Evolutionary conservation across 2,797 vertebrate genomes (phyloP).

Genomic region (Eidolon dupreanum): DNA sequence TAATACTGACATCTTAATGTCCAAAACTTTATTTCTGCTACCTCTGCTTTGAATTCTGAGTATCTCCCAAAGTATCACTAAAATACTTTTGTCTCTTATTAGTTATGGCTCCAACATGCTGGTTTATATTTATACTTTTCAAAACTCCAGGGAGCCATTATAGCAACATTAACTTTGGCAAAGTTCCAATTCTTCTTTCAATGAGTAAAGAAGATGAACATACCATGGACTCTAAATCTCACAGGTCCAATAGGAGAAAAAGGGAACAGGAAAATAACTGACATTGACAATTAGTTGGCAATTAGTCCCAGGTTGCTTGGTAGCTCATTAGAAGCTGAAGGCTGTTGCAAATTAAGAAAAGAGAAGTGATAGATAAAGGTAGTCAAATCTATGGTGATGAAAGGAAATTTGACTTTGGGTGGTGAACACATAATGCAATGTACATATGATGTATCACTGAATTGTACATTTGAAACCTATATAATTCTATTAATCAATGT

Average conservation of each 20-base stretch:
- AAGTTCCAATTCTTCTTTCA: not conserved
- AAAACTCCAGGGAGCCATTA: slow-evolving; percentile 11
- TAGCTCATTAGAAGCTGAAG: slow-evolving; percentile 6
- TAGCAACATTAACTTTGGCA: not conserved
- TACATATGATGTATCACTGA: too few species aligned
- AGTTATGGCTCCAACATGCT: not conserved
- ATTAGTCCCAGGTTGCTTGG: not conserved
- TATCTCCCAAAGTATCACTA: not conserved
- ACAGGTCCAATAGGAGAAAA: not conserved
- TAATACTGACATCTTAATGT: not conserved
- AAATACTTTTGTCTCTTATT: slow-evolving; percentile 1
- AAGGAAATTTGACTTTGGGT: too few species aligned
- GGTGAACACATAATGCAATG: too few species aligned
- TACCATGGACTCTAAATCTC: not conserved
- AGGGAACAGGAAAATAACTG: not conserved
- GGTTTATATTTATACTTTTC: not conserved
- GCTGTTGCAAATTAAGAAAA: not conserved
- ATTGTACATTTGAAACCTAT: too few species aligned
- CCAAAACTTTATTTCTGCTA: not conserved
- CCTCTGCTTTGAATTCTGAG: not conserved
- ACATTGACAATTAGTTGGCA: not conserved
- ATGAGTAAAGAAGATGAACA: not conserved
- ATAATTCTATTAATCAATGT: too few species aligned
- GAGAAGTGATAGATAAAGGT: too few species aligned
- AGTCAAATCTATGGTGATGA: too few species aligned